phyloP scores from a whole-genome alignment of 2,888 invertebrate species.

The Pseudolycoriella hygida region DNA sequence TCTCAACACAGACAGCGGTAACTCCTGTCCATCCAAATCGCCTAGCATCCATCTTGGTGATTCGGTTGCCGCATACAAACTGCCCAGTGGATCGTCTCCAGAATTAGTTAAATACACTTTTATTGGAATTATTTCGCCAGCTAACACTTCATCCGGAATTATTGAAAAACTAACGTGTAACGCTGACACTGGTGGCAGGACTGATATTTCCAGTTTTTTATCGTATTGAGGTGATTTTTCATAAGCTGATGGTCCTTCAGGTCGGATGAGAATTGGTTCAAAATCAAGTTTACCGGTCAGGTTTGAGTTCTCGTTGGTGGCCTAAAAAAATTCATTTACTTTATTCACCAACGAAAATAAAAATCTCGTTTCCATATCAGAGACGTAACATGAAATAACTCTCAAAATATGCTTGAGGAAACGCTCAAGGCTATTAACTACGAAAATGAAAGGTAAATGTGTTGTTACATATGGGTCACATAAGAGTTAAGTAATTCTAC shows the following conservation, averaged over 20 bases:
- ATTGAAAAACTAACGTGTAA: conserved; percentile 53
- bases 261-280: conserved; percentile 21
- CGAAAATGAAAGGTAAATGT: too few relatives aligned
- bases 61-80: conserved; percentile 37
- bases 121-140: conserved; percentile 50
- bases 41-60: conserved; percentile 25
- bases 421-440: too few relatives aligned
- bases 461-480: too few relatives aligned
- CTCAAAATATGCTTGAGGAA: too few relatives aligned
- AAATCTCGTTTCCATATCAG: too few relatives aligned
- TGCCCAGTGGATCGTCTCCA: conserved; percentile 40
- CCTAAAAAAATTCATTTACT: conserved; percentile 5
- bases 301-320: conserved; percentile 21
- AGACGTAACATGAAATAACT: too few relatives aligned
- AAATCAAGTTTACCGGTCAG: conserved; percentile 24
- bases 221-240: conserved; percentile 27
- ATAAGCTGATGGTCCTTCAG: conserved; percentile 15
- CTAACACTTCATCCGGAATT: conserved; percentile 44
- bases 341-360: too few relatives aligned
- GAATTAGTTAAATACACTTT: conserved; percentile 42
- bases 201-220: conserved; percentile 51
- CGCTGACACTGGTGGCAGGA: conserved; percentile 65
- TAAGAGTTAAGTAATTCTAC: too few relatives aligned
- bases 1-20: conserved; percentile 25
- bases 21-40: conserved; percentile 17